These are phyloP conservation scores for Aquatica leii DNA, from an alignment of 2,888 invertebrate species.

Conservation along the genomic window DNA sequence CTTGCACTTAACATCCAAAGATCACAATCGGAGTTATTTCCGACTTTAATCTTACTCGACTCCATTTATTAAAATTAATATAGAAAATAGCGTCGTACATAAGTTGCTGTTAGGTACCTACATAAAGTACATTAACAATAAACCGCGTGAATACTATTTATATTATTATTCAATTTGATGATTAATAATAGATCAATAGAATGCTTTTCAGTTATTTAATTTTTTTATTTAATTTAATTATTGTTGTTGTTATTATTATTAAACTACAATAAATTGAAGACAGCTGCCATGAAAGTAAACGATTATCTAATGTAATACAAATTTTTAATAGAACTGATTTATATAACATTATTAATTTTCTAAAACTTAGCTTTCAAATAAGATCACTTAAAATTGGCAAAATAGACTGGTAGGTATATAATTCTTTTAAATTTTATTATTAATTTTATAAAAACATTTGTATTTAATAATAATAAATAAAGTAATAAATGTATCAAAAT, in stretches of 20 bases:
- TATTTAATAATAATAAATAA: no score
- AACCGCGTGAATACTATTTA: not conserved
- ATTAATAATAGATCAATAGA: not conserved
- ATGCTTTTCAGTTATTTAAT: slow-evolving; percentile 1
- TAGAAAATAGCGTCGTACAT: not conserved
- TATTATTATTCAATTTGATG: not conserved
- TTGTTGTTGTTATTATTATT: not conserved
- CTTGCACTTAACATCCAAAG: slow-evolving; percentile 14
- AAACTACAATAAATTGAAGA: not conserved
- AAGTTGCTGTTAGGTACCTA: not conserved
- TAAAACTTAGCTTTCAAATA: no score
- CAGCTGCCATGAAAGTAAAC: not conserved
- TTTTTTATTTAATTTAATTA: slow-evolving; percentile 4
- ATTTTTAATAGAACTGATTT: no score
- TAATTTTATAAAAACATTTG: no score
- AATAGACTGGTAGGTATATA: no score
- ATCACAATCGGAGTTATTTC: slow-evolving; percentile 34
- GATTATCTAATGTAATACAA: no score
- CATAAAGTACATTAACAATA: not conserved
- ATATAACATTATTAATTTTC: no score
- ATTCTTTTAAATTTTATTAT: no score
- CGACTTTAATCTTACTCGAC: slow-evolving; percentile 21
- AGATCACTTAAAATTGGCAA: no score
- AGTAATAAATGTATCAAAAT: no score
- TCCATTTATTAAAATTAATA: slow-evolving; percentile 10